Evolutionary conservation across 2,797 vertebrate species (phyloP), one percentile per base, ranked within the genome.

Genomic region (Denticeps clupeoides): DNA sequence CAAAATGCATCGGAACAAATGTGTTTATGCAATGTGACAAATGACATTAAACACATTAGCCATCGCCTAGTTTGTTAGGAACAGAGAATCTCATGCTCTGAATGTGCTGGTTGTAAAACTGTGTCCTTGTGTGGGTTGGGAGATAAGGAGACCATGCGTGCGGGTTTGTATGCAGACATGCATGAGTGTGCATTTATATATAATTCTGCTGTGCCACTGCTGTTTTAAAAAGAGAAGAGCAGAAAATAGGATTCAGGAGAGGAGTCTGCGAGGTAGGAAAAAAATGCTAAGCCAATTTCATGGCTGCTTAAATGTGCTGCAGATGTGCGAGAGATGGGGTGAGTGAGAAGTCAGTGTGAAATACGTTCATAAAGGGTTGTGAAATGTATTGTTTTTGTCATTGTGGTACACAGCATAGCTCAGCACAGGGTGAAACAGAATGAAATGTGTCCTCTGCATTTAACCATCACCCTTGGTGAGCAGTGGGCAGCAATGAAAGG

Each of bases 131-230:
- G n/a, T n/a, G n/a, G n/a, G n/a, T 22, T 23, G 22, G 23, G 22
- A 3, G n/a, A n/a, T n/a, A n/a, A n/a, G n/a, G n/a, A n/a, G n/a
- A n/a, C n/a, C n/a, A n/a, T n/a, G n/a, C n/a, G n/a, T n/a, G n/a
- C n/a, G n/a, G n/a, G n/a, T 18, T 28, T 19, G 5, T 11, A 27
- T 25, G 37, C 55, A 55, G 48, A 45, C 49, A 45, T 41, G 12
- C n/a, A n/a, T n/a, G n/a, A n/a, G n/a, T n/a, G n/a, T n/a, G n/a
- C n/a, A n/a, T n/a, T n/a, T n/a, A n/a, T 68, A 64, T 45, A 62
- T 70, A 70, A 73, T 69, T 65, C 42, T 51, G 49, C 70, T 67
- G n/a, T 51, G 56, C 67, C 59, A 64, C 54, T 52, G 56, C 51
- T 49, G 43, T 71, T 65, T 61, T 8, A 51, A 62, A 67, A 31